phyloP scores from a whole-genome alignment of 2,888 invertebrate species.

The Exephanes ischioxanthus region DNA sequence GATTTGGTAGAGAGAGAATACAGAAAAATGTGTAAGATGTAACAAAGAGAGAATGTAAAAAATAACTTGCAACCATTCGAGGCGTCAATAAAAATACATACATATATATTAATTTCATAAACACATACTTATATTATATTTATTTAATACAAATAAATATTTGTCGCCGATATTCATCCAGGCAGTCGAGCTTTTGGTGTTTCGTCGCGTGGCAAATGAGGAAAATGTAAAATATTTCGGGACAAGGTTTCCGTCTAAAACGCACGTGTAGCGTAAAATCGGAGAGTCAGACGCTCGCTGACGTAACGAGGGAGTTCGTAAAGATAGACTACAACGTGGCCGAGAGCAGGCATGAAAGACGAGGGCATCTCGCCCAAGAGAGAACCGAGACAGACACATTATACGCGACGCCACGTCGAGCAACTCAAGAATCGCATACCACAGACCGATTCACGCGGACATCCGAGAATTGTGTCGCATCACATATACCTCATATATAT shows the following conservation, averaged over 20 bases:
- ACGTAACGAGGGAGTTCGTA: neutral
- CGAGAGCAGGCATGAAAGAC: neutral
- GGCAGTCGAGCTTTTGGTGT: neutral
- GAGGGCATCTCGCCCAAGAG: neutral
- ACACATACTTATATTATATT: too few species aligned
- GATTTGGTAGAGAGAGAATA: too few species aligned
- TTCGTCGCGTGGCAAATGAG: neutral
- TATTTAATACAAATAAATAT: too few species aligned
- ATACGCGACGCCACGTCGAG: constrained; percentile 25
- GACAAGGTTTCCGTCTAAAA: neutral
- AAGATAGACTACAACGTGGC: constrained; percentile 1
- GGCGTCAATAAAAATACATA: too few species aligned
- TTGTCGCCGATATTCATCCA: neutral
- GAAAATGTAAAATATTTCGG: neutral
- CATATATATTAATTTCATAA: too few species aligned
- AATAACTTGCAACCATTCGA: too few species aligned
- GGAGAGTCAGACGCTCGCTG: neutral
- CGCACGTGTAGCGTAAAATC: constrained; percentile 3
- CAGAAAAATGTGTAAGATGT: too few species aligned
- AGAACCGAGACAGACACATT: neutral
- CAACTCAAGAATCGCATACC: constrained; percentile 13
- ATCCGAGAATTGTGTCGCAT: constrained; percentile 38
- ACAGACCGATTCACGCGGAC: constrained; percentile 38
- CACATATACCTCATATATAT: neutral
- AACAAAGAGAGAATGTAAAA: too few species aligned